Conservation (phyloP, 2,113 vertebrate species). For the Neolamprologus tretocephalus region DNA sequence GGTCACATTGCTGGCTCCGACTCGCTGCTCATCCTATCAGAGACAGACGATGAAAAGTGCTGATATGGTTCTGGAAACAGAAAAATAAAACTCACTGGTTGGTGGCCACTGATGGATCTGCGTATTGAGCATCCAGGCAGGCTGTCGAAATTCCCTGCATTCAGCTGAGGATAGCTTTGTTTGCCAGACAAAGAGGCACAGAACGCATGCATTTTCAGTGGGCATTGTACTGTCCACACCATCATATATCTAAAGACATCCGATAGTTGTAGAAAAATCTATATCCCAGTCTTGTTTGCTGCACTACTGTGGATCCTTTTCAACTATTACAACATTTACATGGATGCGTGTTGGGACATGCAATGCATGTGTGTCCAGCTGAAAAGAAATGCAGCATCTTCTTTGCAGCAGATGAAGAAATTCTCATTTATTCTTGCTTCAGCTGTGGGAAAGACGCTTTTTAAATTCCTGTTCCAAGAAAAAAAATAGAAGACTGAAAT, state of each 20-base stretch:
- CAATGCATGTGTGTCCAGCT: not conserved
- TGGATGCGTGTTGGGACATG: not conserved
- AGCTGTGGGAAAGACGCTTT: not conserved
- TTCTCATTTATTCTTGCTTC: not conserved
- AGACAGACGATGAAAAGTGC: not conserved
- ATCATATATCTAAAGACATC: not conserved
- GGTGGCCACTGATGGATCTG: not conserved
- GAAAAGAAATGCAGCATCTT: not conserved
- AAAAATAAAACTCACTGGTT: not conserved
- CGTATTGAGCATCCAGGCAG: not conserved
- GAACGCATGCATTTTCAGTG: not conserved
- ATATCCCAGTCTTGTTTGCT: not conserved
- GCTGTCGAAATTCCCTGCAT: not conserved
- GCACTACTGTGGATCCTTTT: not conserved
- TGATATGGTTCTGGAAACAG: not conserved
- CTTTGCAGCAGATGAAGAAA: not conserved
- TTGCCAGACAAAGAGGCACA: conserved; percentile 5
- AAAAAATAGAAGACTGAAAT: not conserved
- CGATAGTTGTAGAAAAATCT: not conserved
- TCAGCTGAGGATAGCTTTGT: conserved; percentile 20
- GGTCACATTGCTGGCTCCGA: not conserved
- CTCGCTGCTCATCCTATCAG: not conserved
- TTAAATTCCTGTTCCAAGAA: not conserved
- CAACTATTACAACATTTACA: not conserved
- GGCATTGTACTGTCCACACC: not conserved